These are phyloP conservation scores for Gymnogyps californianus DNA, from an alignment of 2,113 vertebrate genomes.

Conservation along the genomic window DNA sequence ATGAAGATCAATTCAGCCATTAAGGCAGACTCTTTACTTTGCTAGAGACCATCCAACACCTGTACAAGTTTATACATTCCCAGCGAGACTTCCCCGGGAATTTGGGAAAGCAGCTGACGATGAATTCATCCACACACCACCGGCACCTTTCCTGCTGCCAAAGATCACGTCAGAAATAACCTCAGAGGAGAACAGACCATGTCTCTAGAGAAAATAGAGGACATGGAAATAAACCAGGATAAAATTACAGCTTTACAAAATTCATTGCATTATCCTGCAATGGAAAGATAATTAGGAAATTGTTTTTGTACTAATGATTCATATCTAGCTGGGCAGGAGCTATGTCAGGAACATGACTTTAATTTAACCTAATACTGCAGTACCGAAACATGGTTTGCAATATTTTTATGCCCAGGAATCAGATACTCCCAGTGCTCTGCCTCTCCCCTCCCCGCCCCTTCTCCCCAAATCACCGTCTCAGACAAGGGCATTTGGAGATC, in stretches of 20 bases:
- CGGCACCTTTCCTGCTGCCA: background rate
- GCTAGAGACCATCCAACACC: background rate
- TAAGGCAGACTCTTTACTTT: background rate
- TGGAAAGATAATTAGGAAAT: slow-evolving; percentile 54
- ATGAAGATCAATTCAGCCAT: background rate
- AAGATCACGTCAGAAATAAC: background rate
- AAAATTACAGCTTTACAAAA: slow-evolving; percentile 32
- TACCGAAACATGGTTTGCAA: background rate
- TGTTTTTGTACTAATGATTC: slow-evolving; percentile 31
- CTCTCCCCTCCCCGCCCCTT: background rate
- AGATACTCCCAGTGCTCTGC: background rate
- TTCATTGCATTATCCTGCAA: background rate
- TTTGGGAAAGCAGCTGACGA: background rate
- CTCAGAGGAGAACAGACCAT: background rate
- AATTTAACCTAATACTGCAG: background rate
- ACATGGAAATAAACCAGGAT: slow-evolving; percentile 15
- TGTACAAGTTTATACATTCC: background rate
- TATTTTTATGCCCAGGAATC: background rate
- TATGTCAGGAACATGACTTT: background rate
- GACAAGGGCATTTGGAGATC: background rate
- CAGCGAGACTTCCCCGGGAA: background rate
- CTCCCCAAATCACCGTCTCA: background rate
- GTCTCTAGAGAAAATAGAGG: background rate
- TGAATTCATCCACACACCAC: background rate
- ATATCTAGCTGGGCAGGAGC: slow-evolving; percentile 13